Conservation (phyloP, 2,113 vertebrate species). For the Plecotus auritus region DNA sequence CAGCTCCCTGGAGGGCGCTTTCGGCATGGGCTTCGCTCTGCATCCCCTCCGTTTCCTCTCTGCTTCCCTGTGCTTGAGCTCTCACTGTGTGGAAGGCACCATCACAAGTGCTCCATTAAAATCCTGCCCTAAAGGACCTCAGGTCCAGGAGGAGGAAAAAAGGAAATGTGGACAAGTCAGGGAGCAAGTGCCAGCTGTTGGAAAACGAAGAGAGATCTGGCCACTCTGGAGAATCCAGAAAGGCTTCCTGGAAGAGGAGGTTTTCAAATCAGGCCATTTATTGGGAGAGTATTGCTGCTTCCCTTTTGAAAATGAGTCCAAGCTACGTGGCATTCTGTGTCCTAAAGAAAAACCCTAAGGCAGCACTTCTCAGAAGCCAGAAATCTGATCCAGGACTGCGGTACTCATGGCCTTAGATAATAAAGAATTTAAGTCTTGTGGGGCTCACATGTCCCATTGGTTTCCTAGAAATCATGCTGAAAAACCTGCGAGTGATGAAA, state of each 20-base stretch:
- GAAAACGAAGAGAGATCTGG: background rate
- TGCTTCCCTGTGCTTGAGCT: background rate
- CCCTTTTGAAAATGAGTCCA: background rate
- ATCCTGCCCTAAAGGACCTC: background rate
- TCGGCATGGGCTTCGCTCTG: accelerated
- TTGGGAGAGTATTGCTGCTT: background rate
- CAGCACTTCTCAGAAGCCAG: slow-evolving; percentile 2
- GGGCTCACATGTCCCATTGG: background rate
- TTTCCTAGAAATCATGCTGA: slow-evolving; percentile 44
- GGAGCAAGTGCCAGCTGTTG: background rate
- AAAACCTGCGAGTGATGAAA: slow-evolving; percentile 17
- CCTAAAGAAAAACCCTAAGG: background rate
- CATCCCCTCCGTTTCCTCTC: background rate
- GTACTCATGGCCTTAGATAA: background rate
- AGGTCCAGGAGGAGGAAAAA: background rate
- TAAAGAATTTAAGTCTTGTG: background rate
- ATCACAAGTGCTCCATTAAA: background rate
- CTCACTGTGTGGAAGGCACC: background rate
- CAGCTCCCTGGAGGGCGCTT: accelerated
- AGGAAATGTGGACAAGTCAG: background rate
- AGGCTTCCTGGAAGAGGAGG: background rate
- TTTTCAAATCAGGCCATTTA: background rate
- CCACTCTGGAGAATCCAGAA: background rate
- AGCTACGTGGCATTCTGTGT: background rate
- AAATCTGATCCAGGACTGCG: background rate